Evolutionary conservation across 2,113 vertebrate species (phyloP).

Genomic region (Tyto alba): DNA sequence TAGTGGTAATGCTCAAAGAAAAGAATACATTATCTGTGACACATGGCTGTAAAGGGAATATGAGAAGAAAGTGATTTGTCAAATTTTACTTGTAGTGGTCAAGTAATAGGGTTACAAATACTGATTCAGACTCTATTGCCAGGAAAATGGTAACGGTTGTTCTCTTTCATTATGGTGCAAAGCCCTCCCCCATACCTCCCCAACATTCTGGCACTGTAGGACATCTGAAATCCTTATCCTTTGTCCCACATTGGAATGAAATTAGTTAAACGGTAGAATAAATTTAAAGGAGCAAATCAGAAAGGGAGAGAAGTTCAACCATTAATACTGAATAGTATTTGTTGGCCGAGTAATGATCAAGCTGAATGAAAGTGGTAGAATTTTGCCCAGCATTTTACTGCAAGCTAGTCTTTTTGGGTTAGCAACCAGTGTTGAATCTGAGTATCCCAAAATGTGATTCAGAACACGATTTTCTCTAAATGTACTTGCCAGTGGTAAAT

Average conservation of each 20-base stretch:
- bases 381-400: neutral
- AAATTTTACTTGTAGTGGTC: neutral
- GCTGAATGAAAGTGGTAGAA: neutral
- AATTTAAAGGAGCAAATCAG: neutral
- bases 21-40: neutral
- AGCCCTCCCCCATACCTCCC: too few species aligned
- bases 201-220: neutral
- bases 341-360: neutral
- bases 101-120: neutral
- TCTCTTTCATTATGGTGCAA: neutral
- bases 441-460: conserved; percentile 22
- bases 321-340: neutral
- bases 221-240: neutral
- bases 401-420: neutral
- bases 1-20: neutral
- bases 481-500: conserved; percentile 54
- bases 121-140: neutral
- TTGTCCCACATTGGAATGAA: neutral
- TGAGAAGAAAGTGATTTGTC: neutral
- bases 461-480: conserved; percentile 42
- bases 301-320: neutral
- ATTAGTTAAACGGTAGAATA: neutral
- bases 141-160: neutral
- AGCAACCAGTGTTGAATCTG: neutral
- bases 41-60: neutral